Conservation (phyloP, 1,140 invertebrate species). For the Scaptomyza montana region DNA sequence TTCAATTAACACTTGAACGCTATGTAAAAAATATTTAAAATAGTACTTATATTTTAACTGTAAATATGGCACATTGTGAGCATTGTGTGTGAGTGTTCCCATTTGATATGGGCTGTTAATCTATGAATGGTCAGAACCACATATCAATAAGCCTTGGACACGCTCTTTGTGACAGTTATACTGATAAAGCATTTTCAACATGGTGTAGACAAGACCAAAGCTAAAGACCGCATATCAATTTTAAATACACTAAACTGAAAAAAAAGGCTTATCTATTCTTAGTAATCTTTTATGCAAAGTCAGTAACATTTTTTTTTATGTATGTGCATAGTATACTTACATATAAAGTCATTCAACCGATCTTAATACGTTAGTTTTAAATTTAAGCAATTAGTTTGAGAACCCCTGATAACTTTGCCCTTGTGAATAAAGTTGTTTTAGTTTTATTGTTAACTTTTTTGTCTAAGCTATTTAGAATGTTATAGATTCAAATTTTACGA, state of each 20-base stretch:
- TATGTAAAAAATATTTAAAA: slow-evolving; percentile 2
- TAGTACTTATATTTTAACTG: background rate
- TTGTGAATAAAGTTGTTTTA: background rate
- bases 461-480: background rate
- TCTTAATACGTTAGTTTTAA: background rate
- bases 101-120: slow-evolving; percentile 46
- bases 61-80: background rate
- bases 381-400: background rate
- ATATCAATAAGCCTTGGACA: slow-evolving; percentile 57
- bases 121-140: slow-evolving; percentile 14
- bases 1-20: slow-evolving; percentile 24
- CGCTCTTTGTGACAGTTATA: background rate
- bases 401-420: too few species aligned
- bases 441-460: background rate
- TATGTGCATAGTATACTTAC: background rate
- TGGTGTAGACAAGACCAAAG: slow-evolving; percentile 12
- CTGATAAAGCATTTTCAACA: slow-evolving; percentile 27
- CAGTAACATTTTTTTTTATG: background rate
- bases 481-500: background rate
- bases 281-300: slow-evolving; percentile 1
- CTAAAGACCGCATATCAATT: slow-evolving; percentile 17
- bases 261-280: slow-evolving; percentile 3
- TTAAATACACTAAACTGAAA: slow-evolving; percentile 14
- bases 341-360: slow-evolving; percentile 1
- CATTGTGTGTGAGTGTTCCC: slow-evolving; percentile 4